phyloP scores from a whole-genome alignment of 2,113 vertebrate genomes.

The Sphyrna mokarran region DNA sequence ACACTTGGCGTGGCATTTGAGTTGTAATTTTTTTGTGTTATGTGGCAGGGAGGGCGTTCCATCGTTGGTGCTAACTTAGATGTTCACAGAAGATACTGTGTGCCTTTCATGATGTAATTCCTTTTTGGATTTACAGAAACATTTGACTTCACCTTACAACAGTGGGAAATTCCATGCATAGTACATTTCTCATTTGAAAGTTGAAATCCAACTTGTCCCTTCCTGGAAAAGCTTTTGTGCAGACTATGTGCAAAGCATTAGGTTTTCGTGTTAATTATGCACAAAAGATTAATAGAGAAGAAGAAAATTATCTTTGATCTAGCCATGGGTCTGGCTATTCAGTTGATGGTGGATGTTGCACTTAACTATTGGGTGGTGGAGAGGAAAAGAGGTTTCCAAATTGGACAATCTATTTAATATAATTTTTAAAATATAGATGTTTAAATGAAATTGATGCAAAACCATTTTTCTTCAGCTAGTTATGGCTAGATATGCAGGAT shows the following conservation, averaged over 20 bases:
- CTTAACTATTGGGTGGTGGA: conserved; percentile 19
- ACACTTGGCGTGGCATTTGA: background rate
- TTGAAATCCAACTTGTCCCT: background rate
- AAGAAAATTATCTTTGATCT: background rate
- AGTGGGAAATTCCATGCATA: conserved; percentile 10
- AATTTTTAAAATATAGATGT: conserved; percentile 28
- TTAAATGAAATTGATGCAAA: conserved; percentile 34
- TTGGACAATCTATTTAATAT: conserved; percentile 28
- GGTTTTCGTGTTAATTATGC: background rate
- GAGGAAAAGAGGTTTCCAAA: conserved; percentile 29
- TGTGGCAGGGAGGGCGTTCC: background rate
- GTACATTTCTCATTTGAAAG: conserved; percentile 1
- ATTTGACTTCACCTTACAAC: background rate
- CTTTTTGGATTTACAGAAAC: conserved; percentile 3
- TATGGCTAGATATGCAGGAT: background rate
- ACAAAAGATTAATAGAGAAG: background rate
- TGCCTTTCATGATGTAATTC: conserved; percentile 30
- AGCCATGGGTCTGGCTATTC: background rate
- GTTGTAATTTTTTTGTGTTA: background rate
- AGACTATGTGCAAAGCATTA: conserved; percentile 2
- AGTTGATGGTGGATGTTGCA: conserved; percentile 29
- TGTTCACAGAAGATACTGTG: conserved; percentile 30
- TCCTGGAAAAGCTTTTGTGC: conserved; percentile 14
- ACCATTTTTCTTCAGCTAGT: conserved; percentile 8
- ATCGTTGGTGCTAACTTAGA: conserved; percentile 11